phyloP scores from a whole-genome alignment of 2,888 invertebrate species.

The Synergus itoensis region DNA sequence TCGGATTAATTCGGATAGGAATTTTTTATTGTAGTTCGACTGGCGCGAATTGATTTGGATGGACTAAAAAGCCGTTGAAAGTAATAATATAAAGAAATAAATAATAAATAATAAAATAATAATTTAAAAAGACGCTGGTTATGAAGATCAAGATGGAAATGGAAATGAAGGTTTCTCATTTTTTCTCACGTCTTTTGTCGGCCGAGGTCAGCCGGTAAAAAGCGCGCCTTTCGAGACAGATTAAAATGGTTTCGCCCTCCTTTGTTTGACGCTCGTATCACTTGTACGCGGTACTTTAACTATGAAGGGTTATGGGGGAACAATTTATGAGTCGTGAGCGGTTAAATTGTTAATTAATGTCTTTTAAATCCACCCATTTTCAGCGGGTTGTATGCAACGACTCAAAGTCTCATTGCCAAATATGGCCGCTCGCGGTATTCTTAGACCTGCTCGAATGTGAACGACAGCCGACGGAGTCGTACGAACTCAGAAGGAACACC shows the following conservation, averaged over 20 bases:
- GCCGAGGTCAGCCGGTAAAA: conserved; percentile 40
- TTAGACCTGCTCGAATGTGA: conserved; percentile 72
- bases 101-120: not conserved
- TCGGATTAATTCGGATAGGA: too few relatives aligned
- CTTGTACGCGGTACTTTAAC: conserved; percentile 19
- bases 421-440: conserved; percentile 77
- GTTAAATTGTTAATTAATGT: conserved; percentile 8
- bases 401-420: conserved; percentile 76
- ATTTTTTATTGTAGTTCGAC: too few relatives aligned
- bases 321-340: not conserved
- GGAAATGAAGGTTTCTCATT: conserved; percentile 21
- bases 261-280: conserved; percentile 27
- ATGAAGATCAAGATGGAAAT: conserved; percentile 29
- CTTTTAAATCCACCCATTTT: conserved; percentile 17
- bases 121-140: not conserved
- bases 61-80: not conserved
- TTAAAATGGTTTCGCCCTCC: conserved; percentile 30
- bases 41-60: too few relatives aligned
- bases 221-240: conserved; percentile 38
- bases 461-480: conserved; percentile 69
- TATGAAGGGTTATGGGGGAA: not conserved
- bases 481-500: conserved; percentile 57
- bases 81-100: not conserved
- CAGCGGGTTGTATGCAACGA: conserved; percentile 52
- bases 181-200: conserved; percentile 39